These are phyloP conservation scores for Nephrocerus scutellatus DNA, from an alignment of 2,888 invertebrate genomes.

Conservation along the genomic window DNA sequence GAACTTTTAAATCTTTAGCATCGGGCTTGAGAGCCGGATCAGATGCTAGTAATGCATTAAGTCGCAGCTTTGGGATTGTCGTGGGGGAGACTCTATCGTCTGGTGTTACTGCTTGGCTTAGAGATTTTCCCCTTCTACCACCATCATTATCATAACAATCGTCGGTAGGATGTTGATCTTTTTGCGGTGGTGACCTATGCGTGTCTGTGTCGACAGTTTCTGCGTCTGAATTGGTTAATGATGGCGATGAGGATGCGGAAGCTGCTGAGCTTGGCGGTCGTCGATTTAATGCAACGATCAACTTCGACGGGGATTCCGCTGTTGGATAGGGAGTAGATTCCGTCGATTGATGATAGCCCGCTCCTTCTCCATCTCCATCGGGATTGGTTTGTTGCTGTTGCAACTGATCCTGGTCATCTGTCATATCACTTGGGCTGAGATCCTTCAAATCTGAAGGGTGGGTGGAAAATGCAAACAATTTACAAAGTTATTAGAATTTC, in stretches of 20 bases:
- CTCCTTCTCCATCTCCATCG: slow-evolving; percentile 18
- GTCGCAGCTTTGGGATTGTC: slow-evolving; percentile 59
- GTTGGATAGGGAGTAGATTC: slow-evolving; percentile 15
- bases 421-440: slow-evolving; percentile 37
- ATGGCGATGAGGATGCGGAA: slow-evolving; percentile 3
- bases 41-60: slow-evolving; percentile 72
- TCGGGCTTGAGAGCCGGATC: slow-evolving; percentile 72
- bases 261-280: slow-evolving; percentile 14
- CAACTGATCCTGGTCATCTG: slow-evolving; percentile 28
- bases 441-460: slow-evolving; percentile 43
- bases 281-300: no score
- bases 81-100: slow-evolving; percentile 20
- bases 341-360: slow-evolving; percentile 19
- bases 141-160: not conserved
- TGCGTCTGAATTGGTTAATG: slow-evolving; percentile 22
- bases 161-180: not conserved
- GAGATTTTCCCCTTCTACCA: slow-evolving; percentile 1
- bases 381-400: slow-evolving; percentile 18
- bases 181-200: slow-evolving; percentile 9
- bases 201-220: slow-evolving; percentile 21
- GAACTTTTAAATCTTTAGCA: slow-evolving; percentile 52
- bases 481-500: no score
- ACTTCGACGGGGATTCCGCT: slow-evolving; percentile 20
- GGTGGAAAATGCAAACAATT: not conserved
- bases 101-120: not conserved